Base-by-base conservation (phyloP, 2,797 vertebrate genomes). In the Anguilla megastoma region DNA sequence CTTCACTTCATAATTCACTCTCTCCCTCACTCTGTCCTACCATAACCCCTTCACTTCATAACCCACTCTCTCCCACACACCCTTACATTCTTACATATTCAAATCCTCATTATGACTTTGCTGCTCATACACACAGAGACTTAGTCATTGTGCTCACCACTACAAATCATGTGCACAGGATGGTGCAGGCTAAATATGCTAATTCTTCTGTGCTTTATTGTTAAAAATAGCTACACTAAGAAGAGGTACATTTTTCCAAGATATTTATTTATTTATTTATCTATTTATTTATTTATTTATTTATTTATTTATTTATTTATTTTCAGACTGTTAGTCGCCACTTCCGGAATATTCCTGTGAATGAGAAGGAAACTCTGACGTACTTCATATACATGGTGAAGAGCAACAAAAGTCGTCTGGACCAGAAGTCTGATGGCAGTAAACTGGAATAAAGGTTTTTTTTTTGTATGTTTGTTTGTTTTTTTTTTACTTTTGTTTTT, bases 361-460 rank as follows among this genome's bases (percentile, higher is more conserved):
- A 99, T 88, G 99, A 99, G 94, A 99, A 99, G 93, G 99, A 99
- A 94, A 99, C 99, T 0, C 97, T 99, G 84, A 98, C 98, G 1
- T 99, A 98, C 95, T 99, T 99, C 92, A 99, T 99, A 92, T 99
- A 99, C 94, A 99, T 98, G 98, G 99, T 99, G 93, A 99, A 99
- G 95, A 98, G 97, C 94, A 99, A 98, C 95, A 99, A 98, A 94
- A 99, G 98, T 89, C 97, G 98, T 85, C 94, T 99, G 94, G 98
- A 99, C 94, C 98, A 99, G 97, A 99, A 98, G 88, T 95, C 97
- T 0, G 98, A 99, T 86, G 92, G 96, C 60, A 93, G 96, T 92
- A 99, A 99, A 93, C 95, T 98, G 76, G 98, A 99, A 88, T 98
- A 94, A 45, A 97, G 52, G 91, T 50, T 30, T 50, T 33, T 76